These are phyloP conservation scores for Bathynomus jamesi DNA, from an alignment of 1,140 invertebrate genomes.

Conservation along the genomic window DNA sequence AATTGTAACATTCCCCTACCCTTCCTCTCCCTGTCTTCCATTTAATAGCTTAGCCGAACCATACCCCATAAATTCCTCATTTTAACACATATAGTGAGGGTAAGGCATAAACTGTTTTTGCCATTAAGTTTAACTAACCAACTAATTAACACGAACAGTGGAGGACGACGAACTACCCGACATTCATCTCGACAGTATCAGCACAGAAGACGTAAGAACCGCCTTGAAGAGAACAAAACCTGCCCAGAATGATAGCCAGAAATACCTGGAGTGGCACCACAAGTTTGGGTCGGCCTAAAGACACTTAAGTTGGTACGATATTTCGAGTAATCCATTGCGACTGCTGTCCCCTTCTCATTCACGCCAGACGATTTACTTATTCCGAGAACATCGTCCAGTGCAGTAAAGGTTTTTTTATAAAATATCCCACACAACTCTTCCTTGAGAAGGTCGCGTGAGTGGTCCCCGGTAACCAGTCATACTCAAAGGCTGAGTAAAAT, in stretches of 20 bases:
- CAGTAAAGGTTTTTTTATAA: too few species aligned
- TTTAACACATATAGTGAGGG: not conserved
- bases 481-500: too few species aligned
- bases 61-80: not conserved
- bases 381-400: too few species aligned
- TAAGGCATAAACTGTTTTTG: conserved; percentile 11
- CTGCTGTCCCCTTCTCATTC: too few species aligned
- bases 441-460: too few species aligned
- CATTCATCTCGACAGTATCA: conserved; percentile 46
- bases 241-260: conserved; percentile 43
- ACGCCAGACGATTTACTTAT: too few species aligned
- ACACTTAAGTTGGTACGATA: too few species aligned
- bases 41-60: not conserved
- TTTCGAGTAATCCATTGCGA: too few species aligned
- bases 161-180: conserved; percentile 43
- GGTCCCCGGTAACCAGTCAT: too few species aligned
- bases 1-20: not conserved
- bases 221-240: conserved; percentile 49
- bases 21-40: not conserved
- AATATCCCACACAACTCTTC: too few species aligned
- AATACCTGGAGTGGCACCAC: conserved; percentile 48
- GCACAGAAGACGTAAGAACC: conserved; percentile 46
- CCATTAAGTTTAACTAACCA: conserved; percentile 24
- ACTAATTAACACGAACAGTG: conserved; percentile 19
- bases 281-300: conserved; percentile 48